Base-by-base conservation (phyloP, 2,113 vertebrate species). In the Thunnus thynnus region DNA sequence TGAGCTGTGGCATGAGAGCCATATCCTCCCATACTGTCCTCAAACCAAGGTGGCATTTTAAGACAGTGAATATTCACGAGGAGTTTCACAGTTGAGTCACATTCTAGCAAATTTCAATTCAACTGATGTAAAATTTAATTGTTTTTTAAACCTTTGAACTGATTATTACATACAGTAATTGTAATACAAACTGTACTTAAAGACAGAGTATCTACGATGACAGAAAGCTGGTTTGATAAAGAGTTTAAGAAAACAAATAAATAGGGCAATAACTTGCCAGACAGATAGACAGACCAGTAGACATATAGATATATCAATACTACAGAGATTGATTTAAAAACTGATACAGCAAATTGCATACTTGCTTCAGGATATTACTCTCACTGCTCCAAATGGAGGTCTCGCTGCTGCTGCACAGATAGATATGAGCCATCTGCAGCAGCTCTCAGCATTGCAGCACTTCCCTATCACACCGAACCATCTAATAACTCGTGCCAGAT, bases 351-450 rank as follows among this genome's bases (percentile, higher is more conserved):
- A 85, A 85, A 85, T 46, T 84, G 80, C 62, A 70, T 60, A 63
- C 41, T 86, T 78, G 82, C 79, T 46, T 76, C 70, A 51, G 82
- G 80, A 88, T 87, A 88, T 87, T 84, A 69, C 62, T 48, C 17
- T 76, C 20, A 51, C 70, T 30, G 51, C 75, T 73, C 57, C 13
- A 41, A 25, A 18, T 46, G 36, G 67, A 75, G 48, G 46, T 66
- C 54, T 75, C 13, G 10, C 54, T 75, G 76, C 54, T 44, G 54
- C 46, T 55, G 41, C 61, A 69, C 55, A 66, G 56, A 78, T 32
- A 78, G 61, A 89, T 85, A 79, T 67, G 64, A 82, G 82, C 79
- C 76, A 85, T 83, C 84, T 87, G 85, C 73, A 81, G 80, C 80
- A 22, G 74, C 75, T 75, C 78, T 41, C 62, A 71, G 65, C 78